phyloP scores from a whole-genome alignment of 2,888 invertebrate genomes.

The Chymomyza fuscimana region DNA sequence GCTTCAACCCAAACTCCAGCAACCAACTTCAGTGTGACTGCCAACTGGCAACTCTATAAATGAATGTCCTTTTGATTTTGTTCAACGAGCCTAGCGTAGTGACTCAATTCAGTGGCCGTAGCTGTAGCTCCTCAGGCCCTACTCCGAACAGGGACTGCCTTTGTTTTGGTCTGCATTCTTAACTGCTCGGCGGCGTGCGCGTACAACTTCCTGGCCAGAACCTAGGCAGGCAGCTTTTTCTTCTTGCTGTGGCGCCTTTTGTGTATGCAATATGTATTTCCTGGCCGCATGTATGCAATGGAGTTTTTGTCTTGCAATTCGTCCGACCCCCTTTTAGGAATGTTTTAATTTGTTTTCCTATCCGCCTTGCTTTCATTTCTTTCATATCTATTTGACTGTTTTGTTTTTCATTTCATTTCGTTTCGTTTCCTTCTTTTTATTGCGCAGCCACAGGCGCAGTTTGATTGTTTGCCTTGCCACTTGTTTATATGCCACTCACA shows the following conservation, averaged over 20 bases:
- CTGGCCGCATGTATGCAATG: conserved; percentile 18
- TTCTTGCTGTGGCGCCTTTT: conserved; percentile 46
- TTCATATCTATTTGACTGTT: conserved; percentile 1
- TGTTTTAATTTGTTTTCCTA: conserved; percentile 76
- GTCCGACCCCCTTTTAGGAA: conserved; percentile 51
- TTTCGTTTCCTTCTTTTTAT: conserved; percentile 48
- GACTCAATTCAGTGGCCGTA: conserved; percentile 66
- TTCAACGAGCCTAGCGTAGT: conserved; percentile 75
- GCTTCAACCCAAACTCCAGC: conserved; percentile 13
- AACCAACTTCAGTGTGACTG: neutral
- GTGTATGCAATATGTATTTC: conserved; percentile 47
- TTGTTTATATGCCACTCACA: conserved; percentile 49
- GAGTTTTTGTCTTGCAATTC: neutral
- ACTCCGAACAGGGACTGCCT: neutral
- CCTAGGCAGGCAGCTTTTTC: neutral
- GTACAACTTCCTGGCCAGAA: conserved; percentile 32
- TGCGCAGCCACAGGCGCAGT: conserved; percentile 67
- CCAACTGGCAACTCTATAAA: conserved; percentile 59
- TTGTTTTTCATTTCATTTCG: neutral
- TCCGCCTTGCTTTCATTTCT: conserved; percentile 52
- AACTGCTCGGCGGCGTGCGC: conserved; percentile 25
- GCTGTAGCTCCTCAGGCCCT: neutral
- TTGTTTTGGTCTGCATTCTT: conserved; percentile 53
- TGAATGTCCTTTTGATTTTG: conserved; percentile 77
- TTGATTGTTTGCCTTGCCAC: conserved; percentile 70